Evolutionary conservation across 2,113 vertebrate genomes (phyloP).

Genomic region (Dolichallabes microphthalmus): DNA sequence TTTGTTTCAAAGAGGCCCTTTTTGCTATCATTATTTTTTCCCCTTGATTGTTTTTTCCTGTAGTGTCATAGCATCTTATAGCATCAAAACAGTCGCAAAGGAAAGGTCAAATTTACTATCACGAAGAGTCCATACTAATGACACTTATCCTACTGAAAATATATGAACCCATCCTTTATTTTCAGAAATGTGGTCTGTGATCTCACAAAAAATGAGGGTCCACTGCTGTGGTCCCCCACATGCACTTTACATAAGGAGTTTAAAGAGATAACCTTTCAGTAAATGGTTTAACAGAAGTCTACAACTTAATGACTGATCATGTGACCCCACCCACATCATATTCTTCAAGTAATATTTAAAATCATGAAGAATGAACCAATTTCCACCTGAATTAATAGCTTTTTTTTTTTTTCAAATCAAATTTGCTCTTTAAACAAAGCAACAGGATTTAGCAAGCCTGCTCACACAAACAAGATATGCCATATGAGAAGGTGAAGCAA

Average conservation of each 20-base stretch:
- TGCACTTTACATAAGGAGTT: constrained; percentile 35
- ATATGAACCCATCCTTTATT: not conserved
- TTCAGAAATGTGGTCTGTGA: not conserved
- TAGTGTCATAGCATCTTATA: not conserved
- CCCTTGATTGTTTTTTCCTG: not conserved
- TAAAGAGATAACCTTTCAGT: constrained; percentile 38
- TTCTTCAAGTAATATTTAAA: not conserved
- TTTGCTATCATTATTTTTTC: constrained; percentile 31
- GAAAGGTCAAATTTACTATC: not conserved
- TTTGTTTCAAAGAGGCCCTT: constrained; percentile 15
- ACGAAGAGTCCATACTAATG: not conserved
- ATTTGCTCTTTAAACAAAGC: constrained; percentile 27
- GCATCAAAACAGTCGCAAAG: not conserved
- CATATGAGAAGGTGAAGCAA: constrained; percentile 33
- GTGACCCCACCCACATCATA: constrained; percentile 2
- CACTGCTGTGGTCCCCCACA: constrained; percentile 18
- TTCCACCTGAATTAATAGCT: constrained; percentile 53
- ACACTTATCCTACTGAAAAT: constrained; percentile 14
- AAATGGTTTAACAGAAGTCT: constrained; percentile 33
- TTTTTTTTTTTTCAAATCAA: constrained; percentile 32
- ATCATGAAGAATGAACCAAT: constrained; percentile 39
- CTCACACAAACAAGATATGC: not conserved
- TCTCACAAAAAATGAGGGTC: constrained; percentile 24
- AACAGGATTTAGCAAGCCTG: not conserved
- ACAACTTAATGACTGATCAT: constrained; percentile 38